Conservation (phyloP, 2,113 vertebrate genomes). For the Hepsetus odoe region DNA sequence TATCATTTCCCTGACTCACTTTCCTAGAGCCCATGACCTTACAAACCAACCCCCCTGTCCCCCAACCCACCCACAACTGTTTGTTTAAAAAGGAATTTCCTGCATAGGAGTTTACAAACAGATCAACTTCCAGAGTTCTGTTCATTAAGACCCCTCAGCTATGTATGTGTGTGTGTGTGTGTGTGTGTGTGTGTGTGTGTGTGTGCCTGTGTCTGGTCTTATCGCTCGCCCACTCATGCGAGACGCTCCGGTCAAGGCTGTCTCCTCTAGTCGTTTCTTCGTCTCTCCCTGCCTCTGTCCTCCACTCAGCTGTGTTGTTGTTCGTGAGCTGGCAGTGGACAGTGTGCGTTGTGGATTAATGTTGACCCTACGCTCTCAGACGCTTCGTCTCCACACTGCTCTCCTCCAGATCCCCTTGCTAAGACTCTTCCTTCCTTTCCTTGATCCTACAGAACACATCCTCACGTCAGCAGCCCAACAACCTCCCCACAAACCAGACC, state of each 20-base stretch:
- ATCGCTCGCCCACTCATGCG: conserved; percentile 56
- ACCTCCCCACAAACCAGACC: conserved; percentile 19
- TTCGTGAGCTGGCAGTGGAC: conserved; percentile 63
- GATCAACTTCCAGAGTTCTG: conserved; percentile 60
- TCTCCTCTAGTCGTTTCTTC: conserved; percentile 34
- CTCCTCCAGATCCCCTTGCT: conserved; percentile 63
- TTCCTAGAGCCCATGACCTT: conserved; percentile 17
- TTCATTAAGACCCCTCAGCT: conserved; percentile 59
- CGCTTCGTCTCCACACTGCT: conserved; percentile 61
- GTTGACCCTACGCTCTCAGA: conserved; percentile 48
- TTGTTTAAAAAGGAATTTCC: conserved; percentile 52
- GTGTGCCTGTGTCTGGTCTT: conserved; percentile 30
- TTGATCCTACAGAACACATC: conserved; percentile 32
- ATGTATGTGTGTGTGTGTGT: conserved; percentile 26
- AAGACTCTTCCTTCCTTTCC: conserved; percentile 72
- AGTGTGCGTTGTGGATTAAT: conserved; percentile 65
- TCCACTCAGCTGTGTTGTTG: conserved; percentile 62
- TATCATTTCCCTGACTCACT: not conserved
- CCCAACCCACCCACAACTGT: conserved; percentile 9
- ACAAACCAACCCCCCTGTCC: too few species aligned
- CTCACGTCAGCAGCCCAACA: not conserved
- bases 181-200: conserved; percentile 29
- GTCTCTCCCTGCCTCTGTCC: conserved; percentile 40
- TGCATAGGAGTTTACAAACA: conserved; percentile 59
- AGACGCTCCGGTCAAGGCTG: conserved; percentile 57